phyloP scores from a whole-genome alignment of 2,888 invertebrate genomes.

The Ethmia dodecea region DNA sequence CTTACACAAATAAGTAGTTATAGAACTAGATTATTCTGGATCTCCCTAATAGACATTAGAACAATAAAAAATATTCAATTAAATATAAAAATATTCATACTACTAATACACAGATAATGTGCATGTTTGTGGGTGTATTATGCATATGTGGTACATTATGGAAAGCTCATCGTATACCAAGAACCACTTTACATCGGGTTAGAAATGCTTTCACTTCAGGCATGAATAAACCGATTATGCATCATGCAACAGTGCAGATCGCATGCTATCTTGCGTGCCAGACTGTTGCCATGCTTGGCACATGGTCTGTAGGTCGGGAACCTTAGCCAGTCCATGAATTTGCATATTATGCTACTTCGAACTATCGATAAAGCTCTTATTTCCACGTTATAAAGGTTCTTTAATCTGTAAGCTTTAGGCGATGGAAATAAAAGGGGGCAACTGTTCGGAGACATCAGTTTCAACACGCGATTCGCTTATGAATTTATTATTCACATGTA shows the following conservation, averaged over 20 bases:
- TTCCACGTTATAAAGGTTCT: neutral
- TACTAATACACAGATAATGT: too few species aligned
- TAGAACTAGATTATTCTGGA: too few species aligned
- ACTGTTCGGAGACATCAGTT: slow-evolving; percentile 9
- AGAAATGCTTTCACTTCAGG: slow-evolving; percentile 33
- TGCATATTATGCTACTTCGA: too few species aligned
- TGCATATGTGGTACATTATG: too few species aligned
- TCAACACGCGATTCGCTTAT: slow-evolving; percentile 3
- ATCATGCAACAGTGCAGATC: slow-evolving; percentile 37
- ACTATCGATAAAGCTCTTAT: neutral
- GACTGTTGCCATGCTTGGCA: slow-evolving; percentile 31
- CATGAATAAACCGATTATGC: slow-evolving; percentile 39
- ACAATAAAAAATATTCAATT: too few species aligned
- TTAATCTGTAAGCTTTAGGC: slow-evolving; percentile 1
- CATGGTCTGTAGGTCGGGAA: slow-evolving; percentile 42
- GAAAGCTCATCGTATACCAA: too few species aligned
- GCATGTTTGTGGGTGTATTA: too few species aligned
- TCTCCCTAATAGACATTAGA: too few species aligned
- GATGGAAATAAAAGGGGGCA: slow-evolving; percentile 12
- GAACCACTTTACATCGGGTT: slow-evolving; percentile 11
- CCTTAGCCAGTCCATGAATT: slow-evolving; percentile 26
- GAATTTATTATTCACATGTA: too few species aligned
- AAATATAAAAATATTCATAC: too few species aligned
- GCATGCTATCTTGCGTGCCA: slow-evolving; percentile 48
- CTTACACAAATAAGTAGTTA: too few species aligned